phyloP scores from a whole-genome alignment of 2,888 invertebrate species.

The Harpalus rubripes region DNA sequence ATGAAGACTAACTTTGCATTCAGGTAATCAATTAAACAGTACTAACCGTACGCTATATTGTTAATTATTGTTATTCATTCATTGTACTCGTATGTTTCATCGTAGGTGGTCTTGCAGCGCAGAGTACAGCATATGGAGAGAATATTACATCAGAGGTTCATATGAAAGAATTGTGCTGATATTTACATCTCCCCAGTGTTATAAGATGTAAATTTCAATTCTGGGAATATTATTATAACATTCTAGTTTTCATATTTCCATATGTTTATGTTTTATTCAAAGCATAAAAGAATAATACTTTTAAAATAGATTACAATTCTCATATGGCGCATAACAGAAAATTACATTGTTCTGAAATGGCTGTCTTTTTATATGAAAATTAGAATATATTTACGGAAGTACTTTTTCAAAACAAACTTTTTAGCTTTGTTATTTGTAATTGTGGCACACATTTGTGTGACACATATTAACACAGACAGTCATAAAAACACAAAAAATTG shows the following conservation, averaged over 20 bases:
- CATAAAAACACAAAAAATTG: too few species aligned
- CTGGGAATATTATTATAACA: slow-evolving; percentile 14
- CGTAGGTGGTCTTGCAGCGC: neutral
- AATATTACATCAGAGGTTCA: neutral
- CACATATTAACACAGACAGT: too few species aligned
- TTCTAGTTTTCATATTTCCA: slow-evolving; percentile 29
- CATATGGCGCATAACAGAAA: neutral
- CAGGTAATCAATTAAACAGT: too few species aligned
- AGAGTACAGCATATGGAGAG: neutral
- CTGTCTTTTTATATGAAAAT: neutral
- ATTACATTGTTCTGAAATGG: neutral
- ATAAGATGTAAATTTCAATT: slow-evolving; percentile 48
- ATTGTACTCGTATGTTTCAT: neutral
- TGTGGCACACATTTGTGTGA: too few species aligned
- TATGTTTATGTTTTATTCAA: slow-evolving; percentile 18
- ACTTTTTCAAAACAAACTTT: neutral
- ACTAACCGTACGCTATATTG: neutral
- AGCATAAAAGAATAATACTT: neutral
- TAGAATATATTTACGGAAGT: neutral
- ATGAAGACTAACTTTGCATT: too few species aligned
- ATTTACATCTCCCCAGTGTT: slow-evolving; percentile 36
- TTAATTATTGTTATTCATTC: neutral
- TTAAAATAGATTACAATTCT: slow-evolving; percentile 15
- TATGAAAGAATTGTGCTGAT: slow-evolving; percentile 17
- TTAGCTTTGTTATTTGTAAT: too few species aligned